Base-by-base conservation (phyloP, 2,113 vertebrate species). In the Procavia capensis region DNA sequence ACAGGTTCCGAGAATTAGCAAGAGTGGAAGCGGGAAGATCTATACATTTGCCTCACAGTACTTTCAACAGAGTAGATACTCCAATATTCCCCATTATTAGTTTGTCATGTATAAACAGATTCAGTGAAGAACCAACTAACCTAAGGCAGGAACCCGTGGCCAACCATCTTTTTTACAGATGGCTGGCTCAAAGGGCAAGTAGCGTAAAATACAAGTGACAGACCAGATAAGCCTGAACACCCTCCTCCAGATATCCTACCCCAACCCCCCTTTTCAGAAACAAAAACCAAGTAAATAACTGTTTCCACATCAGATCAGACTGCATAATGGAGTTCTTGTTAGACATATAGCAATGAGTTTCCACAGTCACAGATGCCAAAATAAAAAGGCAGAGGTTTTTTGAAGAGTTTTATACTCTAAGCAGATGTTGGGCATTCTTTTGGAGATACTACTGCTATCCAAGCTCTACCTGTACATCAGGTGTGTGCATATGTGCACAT, bases 241-340 rank as follows among this genome's bases (percentile, higher is more conserved):
- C 9, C 6, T 29, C 20, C 45, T 9, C 10, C 25, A 29, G 34
- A 10, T 5, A 39, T 2, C 11, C 41, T 3, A 10, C 1, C 36
- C 11, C 41, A 2, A 10, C 1, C 36, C 74, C 54, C 29, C 41
- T 47, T 70, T 39, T 54, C 74, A 63, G 36, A 61, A 84, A 3
- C 36, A 85, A 57, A 9, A 54, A 36, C 89, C 20, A 88, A 86
- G 75, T 31, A 75, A 50, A 54, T 50, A 20, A 34, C 0, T 63
- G 27, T 50, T 39, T 39, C 61, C 84, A 72, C n/a, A 54, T 64
- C 43, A 76, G 50, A 57, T 11, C 24, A 61, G 24, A 9, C 19
- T 50, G 27, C 19, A 34, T 85, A 74, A 78, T 29, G 39, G 5
- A 84, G 47, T 41, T 63, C 50, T 90, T 63, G 7, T 50, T 72